A percentile compares a stretch with the other conserved stretches of the same genome.
Evolutionary conservation across 30 jellyfish, hydroid and myxozoan species (phyloP).

Genomic region (Chrysaora quinquecirrha): DNA sequence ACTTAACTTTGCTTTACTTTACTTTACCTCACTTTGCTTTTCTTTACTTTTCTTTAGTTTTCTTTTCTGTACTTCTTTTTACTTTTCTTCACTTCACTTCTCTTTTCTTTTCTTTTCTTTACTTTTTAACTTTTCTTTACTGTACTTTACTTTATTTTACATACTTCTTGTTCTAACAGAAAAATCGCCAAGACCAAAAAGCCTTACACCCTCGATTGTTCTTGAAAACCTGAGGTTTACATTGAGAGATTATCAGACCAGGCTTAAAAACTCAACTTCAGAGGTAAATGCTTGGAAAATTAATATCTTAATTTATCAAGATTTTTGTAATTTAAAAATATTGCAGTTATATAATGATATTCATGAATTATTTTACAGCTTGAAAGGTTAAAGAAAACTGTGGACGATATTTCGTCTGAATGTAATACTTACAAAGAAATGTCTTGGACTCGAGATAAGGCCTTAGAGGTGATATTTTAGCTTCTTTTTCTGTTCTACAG

Average conservation of each 20-base stretch:
- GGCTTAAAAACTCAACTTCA: conserved; percentile 35
- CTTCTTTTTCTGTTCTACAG: too few species aligned
- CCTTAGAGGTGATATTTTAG: conserved; percentile 36
- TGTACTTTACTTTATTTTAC: background rate
- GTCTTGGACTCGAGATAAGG: conserved; percentile 38
- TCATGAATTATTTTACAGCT: conserved; percentile 31
- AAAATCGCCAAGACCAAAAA: conserved; percentile 23
- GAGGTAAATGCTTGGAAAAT: too few species aligned
- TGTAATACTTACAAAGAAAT: conserved; percentile 42
- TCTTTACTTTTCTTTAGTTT: background rate
- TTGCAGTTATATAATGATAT: too few species aligned
- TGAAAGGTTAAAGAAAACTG: conserved; percentile 25
- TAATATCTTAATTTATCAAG: too few species aligned
- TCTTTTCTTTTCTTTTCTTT: background rate
- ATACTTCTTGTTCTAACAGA: background rate
- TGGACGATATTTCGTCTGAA: conserved; percentile 22
- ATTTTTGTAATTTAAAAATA: too few species aligned
- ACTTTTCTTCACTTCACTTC: background rate
- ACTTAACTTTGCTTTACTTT: too few species aligned
- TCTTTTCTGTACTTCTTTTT: too few species aligned
- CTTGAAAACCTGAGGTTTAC: conserved; percentile 42
- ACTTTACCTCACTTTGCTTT: too few species aligned
- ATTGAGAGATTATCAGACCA: conserved; percentile 57
- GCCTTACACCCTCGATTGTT: conserved; percentile 5
- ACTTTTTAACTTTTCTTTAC: background rate